phyloP scores from a whole-genome alignment of 2,888 invertebrate species.

The Lutraria lutraria region DNA sequence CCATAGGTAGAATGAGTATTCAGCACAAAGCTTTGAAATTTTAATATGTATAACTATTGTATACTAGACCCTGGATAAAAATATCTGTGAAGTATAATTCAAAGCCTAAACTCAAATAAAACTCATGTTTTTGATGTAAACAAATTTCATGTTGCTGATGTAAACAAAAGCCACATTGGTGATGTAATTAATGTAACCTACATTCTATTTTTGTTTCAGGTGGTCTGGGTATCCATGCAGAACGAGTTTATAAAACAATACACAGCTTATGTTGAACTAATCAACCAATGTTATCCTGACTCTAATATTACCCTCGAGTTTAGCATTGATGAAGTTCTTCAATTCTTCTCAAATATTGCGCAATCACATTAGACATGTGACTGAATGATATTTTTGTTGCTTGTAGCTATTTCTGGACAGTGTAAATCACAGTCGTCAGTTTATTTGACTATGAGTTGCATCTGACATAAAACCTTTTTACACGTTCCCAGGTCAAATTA shows the following conservation, averaged over 20 bases:
- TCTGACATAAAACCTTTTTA: too few relatives aligned
- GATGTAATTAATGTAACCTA: not conserved
- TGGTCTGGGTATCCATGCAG: slow-evolving; percentile 99
- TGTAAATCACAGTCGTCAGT: too few relatives aligned
- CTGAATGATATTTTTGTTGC: not conserved
- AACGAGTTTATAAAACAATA: slow-evolving; percentile 99
- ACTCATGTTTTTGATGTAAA: not conserved
- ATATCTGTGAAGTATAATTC: too few relatives aligned
- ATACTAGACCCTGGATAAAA: too few relatives aligned
- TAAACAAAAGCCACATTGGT: not conserved
- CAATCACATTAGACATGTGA: slow-evolving; percentile 76
- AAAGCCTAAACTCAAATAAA: too few relatives aligned
- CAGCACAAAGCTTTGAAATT: too few relatives aligned
- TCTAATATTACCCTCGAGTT: slow-evolving; percentile 97
- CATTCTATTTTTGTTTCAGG: slow-evolving; percentile 88
- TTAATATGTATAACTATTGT: too few relatives aligned
- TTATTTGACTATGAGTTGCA: too few relatives aligned
- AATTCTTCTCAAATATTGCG: slow-evolving; percentile 99
- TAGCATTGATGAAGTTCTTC: slow-evolving; percentile 97
- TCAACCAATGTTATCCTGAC: slow-evolving; percentile 98
- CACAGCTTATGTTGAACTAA: slow-evolving; percentile 95
- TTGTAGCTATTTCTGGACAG: too few relatives aligned
- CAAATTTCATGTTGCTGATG: not conserved
- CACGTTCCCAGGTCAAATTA: too few relatives aligned
- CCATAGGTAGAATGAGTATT: too few relatives aligned